Evolutionary conservation across 2,888 invertebrate genomes (phyloP).

Genomic region (Tipula confusa): DNA sequence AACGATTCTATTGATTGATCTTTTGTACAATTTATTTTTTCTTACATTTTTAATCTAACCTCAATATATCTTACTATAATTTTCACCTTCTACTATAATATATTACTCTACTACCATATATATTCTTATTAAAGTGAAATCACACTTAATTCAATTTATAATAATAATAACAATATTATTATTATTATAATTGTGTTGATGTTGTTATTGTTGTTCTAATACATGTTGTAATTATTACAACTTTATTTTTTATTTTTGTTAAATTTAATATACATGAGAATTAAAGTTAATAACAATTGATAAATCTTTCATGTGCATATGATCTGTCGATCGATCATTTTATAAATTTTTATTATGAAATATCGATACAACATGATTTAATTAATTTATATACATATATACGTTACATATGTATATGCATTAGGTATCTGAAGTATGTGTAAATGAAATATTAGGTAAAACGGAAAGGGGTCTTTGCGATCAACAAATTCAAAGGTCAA

Average conservation of each 20-base stretch:
- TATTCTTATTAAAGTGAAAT: not conserved
- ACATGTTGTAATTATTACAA: not conserved
- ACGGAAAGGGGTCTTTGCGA: too few species aligned
- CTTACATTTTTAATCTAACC: not conserved
- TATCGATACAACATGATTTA: not conserved
- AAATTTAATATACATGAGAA: not conserved
- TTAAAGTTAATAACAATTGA: not conserved
- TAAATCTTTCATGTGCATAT: not conserved
- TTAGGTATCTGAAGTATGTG: too few species aligned
- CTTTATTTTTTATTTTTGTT: not conserved
- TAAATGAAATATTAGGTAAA: not conserved
- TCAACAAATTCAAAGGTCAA: not conserved
- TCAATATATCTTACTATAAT: not conserved
- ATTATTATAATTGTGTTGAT: not conserved
- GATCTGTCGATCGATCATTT: slow-evolving; percentile 7
- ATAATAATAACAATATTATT: not conserved
- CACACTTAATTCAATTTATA: slow-evolving; percentile 3
- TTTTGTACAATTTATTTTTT: not conserved
- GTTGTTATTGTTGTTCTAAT: not conserved
- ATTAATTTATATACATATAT: not conserved
- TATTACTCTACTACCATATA: slow-evolving; percentile 10
- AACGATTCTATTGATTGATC: not conserved
- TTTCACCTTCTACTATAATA: not conserved
- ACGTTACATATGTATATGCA: not conserved
- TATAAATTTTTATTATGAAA: not conserved